Evolutionary conservation across 2,888 invertebrate species (phyloP).

Genomic region (Ryuthela nishihirai): DNA sequence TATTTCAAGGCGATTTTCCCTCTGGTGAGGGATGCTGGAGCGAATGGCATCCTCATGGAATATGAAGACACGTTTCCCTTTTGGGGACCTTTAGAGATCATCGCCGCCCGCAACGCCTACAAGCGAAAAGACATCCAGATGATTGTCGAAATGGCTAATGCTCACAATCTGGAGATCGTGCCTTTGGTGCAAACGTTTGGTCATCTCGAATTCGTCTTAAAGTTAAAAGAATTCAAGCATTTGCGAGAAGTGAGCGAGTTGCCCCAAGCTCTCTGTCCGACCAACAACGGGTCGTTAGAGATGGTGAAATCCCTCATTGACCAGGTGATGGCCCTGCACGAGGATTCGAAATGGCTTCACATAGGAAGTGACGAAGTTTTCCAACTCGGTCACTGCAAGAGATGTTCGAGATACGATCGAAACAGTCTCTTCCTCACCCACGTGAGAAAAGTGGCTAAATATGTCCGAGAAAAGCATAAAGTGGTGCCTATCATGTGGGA

Average conservation of each 20-base stretch:
- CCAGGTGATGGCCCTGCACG: slow-evolving; percentile 46
- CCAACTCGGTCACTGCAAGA: slow-evolving; percentile 64
- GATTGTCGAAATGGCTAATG: slow-evolving; percentile 47
- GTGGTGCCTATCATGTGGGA: slow-evolving; percentile 71
- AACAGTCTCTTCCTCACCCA: slow-evolving; percentile 51
- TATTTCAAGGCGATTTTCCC: slow-evolving; percentile 40
- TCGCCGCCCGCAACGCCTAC: slow-evolving; percentile 55
- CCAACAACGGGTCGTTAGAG: slow-evolving; percentile 48
- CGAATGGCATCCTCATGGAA: slow-evolving; percentile 56
- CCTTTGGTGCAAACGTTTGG: slow-evolving; percentile 57
- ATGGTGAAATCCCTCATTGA: slow-evolving; percentile 48
- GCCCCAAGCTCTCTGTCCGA: slow-evolving; percentile 60
- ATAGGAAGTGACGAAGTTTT: slow-evolving; percentile 72
- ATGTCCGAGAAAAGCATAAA: slow-evolving; percentile 59
- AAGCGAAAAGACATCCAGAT: slow-evolving; percentile 46
- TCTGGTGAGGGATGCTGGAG: slow-evolving; percentile 38
- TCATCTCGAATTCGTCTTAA: slow-evolving; percentile 65
- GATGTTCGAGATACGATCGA: slow-evolving; percentile 52
- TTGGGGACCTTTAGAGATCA: slow-evolving; percentile 50
- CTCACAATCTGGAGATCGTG: slow-evolving; percentile 56
- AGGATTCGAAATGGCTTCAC: slow-evolving; percentile 55
- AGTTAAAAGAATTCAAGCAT: slow-evolving; percentile 63
- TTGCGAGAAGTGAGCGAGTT: slow-evolving; percentile 64
- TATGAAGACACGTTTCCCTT: slow-evolving; percentile 64
- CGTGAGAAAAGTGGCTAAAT: slow-evolving; percentile 59